A percentile compares a stretch with the other conserved stretches of the same genome.
Conservation (phyloP, 2,113 vertebrate species). For the Lynx canadensis region DNA sequence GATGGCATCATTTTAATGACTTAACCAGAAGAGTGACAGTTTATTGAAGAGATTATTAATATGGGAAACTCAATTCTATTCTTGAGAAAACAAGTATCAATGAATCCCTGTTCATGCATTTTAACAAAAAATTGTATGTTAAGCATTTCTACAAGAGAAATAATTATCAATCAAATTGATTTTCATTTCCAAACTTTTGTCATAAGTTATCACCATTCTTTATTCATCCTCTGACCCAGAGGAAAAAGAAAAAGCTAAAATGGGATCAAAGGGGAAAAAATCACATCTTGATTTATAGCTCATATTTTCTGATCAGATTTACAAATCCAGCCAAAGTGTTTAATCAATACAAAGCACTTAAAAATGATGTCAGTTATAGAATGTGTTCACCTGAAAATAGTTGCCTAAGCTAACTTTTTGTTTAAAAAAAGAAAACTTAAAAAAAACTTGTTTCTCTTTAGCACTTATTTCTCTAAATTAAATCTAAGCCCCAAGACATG, state of each 20-base stretch:
- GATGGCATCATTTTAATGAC: slow-evolving; percentile 11
- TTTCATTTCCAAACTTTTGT: slow-evolving; percentile 66
- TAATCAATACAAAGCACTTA: slow-evolving; percentile 78
- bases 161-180: slow-evolving; percentile 46
- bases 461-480: slow-evolving; percentile 69
- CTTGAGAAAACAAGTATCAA: slow-evolving; percentile 45
- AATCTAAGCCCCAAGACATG: slow-evolving; percentile 41
- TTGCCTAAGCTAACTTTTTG: slow-evolving; percentile 62
- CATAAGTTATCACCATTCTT: slow-evolving; percentile 58
- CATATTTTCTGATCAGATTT: slow-evolving; percentile 73
- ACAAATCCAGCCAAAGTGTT: slow-evolving; percentile 75
- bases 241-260: slow-evolving; percentile 47
- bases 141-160: neutral
- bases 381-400: slow-evolving; percentile 58
- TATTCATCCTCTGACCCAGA: slow-evolving; percentile 15
- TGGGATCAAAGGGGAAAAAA: slow-evolving; percentile 51
- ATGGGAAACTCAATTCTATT: slow-evolving; percentile 60
- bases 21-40: slow-evolving; percentile 12
- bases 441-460: neutral
- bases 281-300: slow-evolving; percentile 54
- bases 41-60: slow-evolving; percentile 50
- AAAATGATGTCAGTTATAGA: slow-evolving; percentile 73
- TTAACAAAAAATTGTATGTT: slow-evolving; percentile 38
- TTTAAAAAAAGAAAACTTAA: slow-evolving; percentile 39
- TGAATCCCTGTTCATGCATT: neutral